Base-by-base conservation (phyloP, 1,140 invertebrate species). In the Hestina assimilis region DNA sequence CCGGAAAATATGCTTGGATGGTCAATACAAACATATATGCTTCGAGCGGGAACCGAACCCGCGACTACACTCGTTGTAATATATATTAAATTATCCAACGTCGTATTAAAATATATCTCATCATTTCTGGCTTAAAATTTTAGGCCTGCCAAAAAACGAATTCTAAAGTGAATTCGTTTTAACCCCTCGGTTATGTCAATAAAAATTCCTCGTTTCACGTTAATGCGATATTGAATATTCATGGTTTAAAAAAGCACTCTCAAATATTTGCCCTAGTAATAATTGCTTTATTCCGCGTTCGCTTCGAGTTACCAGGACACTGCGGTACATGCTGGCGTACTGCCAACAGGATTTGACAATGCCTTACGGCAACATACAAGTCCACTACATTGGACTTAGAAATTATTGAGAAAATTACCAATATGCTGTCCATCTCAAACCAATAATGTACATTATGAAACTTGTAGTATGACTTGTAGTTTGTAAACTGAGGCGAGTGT, bases 271-370 rank as follows among this genome's bases (percentile, higher is more conserved):
- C 38, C 4, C 38, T 38, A 17, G 41, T 14, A 40, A 15, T 53
- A 43, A 53, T 53, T 43, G 51, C 51, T 53, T 53, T 15, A 59
- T 40, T 50, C 47, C 4, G 12, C 19, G 31, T 24, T 42, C 12
- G 40, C 14, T 42, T 24, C 15, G 40, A n/a, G 24, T 33, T 33
- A 42, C 23, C 56, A 58, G 56, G 56, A 58, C 56, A 51, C 47
- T 58, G 56, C 56, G 29, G 56, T 48, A 29, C 8, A 14, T 12
- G 21, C n/a, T 58, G 47, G 38, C 41, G 56, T 26, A 6, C 23
- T 8, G 46, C 56, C 56, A 58, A 29, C 17, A 41, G 43, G 45
- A 48, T 35, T 38, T 35, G 29, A 48, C 45, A 23, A 33, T 35
- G n/a, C 1, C 14, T 20, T 35, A 15, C 33, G 28, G 23, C 17